These are phyloP conservation scores for Pangasianodon gigas DNA, from an alignment of 2,113 vertebrate species.

Conservation along the genomic window DNA sequence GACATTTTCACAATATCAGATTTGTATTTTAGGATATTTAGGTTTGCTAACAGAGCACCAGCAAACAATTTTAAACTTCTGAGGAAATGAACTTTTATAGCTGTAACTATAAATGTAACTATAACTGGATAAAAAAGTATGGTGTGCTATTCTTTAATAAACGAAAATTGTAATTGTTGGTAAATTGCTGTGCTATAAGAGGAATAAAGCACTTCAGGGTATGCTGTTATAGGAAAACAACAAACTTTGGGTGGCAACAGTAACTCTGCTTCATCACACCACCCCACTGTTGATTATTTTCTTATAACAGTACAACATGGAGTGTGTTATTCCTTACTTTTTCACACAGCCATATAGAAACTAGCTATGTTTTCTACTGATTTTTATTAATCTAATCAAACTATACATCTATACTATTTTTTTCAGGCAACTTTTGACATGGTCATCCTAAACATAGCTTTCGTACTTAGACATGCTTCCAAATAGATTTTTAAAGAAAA, in stretches of 20 bases:
- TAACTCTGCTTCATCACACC: not conserved
- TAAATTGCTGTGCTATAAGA: not conserved
- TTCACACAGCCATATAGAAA: too few species aligned
- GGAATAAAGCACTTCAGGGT: not conserved
- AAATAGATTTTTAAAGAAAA: not conserved
- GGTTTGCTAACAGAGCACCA: not conserved
- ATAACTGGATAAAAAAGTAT: not conserved
- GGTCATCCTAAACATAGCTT: not conserved
- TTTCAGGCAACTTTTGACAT: not conserved
- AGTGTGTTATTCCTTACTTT: not conserved
- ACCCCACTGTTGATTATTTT: not conserved
- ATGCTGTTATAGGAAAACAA: not conserved
- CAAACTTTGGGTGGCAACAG: not conserved
- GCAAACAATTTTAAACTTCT: not conserved
- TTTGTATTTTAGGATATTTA: not conserved
- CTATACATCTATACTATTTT: not conserved
- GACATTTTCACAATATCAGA: not conserved
- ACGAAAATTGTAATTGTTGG: not conserved
- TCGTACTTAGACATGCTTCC: too few species aligned
- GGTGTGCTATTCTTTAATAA: too few species aligned
- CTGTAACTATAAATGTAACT: not conserved
- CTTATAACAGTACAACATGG: not conserved
- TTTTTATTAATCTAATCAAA: not conserved
- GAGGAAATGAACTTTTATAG: not conserved
- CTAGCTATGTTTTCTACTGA: not conserved